A percentile compares a stretch with the other conserved stretches of the same genome.
Conservation (phyloP, 2,113 vertebrate species). For the Scortum barcoo region DNA sequence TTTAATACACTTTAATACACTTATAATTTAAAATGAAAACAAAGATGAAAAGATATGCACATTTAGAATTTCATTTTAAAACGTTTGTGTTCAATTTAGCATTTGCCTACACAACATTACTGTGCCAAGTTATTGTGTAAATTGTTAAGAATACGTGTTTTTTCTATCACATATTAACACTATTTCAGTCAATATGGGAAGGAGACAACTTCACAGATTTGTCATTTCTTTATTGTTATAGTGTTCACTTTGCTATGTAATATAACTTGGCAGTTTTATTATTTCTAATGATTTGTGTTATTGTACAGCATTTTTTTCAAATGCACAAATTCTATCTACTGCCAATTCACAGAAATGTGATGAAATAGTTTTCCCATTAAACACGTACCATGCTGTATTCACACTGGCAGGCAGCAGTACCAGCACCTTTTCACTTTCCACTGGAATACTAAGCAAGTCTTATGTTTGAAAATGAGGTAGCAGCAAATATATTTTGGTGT, state of each 20-base stretch:
- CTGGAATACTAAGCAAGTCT: conserved; percentile 20
- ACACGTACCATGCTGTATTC: conserved; percentile 12
- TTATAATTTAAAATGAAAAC: not conserved
- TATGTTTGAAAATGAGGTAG: conserved; percentile 18
- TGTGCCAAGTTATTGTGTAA: not conserved
- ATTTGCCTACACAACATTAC: conserved; percentile 15
- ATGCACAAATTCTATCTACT: conserved; percentile 32
- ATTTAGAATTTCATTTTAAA: conserved; percentile 1
- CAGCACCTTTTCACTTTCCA: conserved; percentile 15
- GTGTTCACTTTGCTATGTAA: conserved; percentile 22
- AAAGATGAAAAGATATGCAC: not conserved
- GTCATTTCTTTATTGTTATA: not conserved
- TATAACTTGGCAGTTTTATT: conserved; percentile 18
- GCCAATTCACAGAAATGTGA: conserved; percentile 8
- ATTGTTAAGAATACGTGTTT: not conserved
- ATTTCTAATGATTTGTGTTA: conserved; percentile 18
- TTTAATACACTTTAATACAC: conserved; percentile 3
- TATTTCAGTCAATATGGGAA: not conserved
- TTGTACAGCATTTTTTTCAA: conserved; percentile 8
- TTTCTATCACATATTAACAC: not conserved
- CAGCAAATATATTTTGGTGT: conserved; percentile 17
- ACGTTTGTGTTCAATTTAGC: not conserved
- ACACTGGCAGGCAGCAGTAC: conserved; percentile 14
- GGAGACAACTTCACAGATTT: conserved; percentile 6
- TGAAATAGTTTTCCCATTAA: conserved; percentile 11